Percentiles rank a stretch among this genome's conserved stretches.
Conservation (phyloP, 2,113 vertebrate species). For the Chaetodon trifascialis region DNA sequence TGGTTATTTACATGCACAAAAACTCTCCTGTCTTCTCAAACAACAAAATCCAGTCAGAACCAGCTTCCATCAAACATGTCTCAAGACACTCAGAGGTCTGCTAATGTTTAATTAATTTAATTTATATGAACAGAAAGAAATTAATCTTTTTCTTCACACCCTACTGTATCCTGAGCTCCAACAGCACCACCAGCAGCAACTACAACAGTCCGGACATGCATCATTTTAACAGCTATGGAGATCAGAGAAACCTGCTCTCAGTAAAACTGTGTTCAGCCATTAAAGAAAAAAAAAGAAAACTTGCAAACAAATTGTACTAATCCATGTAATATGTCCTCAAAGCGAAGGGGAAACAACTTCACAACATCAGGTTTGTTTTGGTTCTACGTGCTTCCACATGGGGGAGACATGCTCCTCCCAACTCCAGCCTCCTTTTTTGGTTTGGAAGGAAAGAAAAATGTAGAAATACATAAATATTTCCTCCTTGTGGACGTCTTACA, state of each 20-base stretch:
- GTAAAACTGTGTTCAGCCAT: not conserved
- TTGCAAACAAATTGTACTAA: not conserved
- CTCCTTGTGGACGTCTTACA: slow-evolving; percentile 58
- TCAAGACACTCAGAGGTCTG: no score
- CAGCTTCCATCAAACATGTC: not conserved
- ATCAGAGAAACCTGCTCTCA: not conserved
- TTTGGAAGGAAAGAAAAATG: slow-evolving; percentile 39
- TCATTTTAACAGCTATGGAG: not conserved
- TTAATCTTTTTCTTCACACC: no score
- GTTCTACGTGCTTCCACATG: slow-evolving; percentile 76
- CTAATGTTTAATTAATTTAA: no score
- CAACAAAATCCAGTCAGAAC: not conserved
- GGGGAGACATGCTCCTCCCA: slow-evolving; percentile 75
- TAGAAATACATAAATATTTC: slow-evolving; percentile 75
- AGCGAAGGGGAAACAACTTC: not conserved
- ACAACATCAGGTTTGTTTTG: slow-evolving; percentile 52
- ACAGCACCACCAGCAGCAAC: not conserved
- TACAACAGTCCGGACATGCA: not conserved
- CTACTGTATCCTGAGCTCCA: not conserved
- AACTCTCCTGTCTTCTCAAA: not conserved
- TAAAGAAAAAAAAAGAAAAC: not conserved
- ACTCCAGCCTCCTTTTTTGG: slow-evolving; percentile 5
- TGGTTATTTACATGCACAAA: no score
- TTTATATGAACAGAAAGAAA: no score
- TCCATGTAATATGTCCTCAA: not conserved